These are phyloP conservation scores for Silurus lanzhouensis DNA, from an alignment of 2,797 vertebrate genomes.

Conservation along the genomic window DNA sequence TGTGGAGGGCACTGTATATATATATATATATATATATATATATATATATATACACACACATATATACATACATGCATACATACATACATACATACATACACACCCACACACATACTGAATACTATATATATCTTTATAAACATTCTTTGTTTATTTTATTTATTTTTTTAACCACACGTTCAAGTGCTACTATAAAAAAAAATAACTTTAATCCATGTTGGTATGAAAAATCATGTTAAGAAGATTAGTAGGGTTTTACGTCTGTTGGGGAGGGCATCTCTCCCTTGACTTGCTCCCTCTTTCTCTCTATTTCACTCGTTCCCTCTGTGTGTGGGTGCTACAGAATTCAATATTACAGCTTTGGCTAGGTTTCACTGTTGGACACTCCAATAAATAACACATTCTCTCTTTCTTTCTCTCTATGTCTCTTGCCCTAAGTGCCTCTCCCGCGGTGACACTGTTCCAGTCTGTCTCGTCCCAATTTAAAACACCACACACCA, in stretches of 20 bases:
- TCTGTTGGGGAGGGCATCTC: background rate
- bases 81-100: no score
- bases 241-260: slow-evolving; percentile 66
- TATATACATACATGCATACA: no score
- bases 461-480: slow-evolving; percentile 6
- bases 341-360: slow-evolving; percentile 68
- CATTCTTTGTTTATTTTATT: no score
- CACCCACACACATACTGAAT: no score
- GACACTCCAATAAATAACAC: slow-evolving; percentile 56
- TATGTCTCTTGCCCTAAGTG: slow-evolving; percentile 29
- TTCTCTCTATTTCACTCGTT: background rate
- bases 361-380: slow-evolving; percentile 57
- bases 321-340: slow-evolving; percentile 32
- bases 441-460: background rate
- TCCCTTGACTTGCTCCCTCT: background rate
- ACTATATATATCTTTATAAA: no score
- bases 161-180: slow-evolving; percentile 63
- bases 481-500: background rate
- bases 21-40: no score
- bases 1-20: no score
- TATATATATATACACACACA: no score
- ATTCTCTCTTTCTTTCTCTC: slow-evolving; percentile 33
- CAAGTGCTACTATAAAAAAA: slow-evolving; percentile 68
- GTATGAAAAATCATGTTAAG: slow-evolving; percentile 77
- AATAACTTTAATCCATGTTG: slow-evolving; percentile 74